phyloP scores from a whole-genome alignment of 2,888 invertebrate species.

The Lasioglossum marginatum region DNA sequence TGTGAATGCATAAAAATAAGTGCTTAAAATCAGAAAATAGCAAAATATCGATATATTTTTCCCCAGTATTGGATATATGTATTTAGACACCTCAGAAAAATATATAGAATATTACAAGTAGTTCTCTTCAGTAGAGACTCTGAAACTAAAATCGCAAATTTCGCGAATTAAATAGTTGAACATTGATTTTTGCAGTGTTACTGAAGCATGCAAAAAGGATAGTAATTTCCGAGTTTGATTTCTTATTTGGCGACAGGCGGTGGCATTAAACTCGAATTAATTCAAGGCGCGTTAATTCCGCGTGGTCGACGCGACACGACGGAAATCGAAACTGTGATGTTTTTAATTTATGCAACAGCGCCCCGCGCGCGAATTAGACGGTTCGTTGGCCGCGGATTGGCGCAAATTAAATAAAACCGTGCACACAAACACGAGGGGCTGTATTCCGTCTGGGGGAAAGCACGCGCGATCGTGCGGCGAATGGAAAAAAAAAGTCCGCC shows the following conservation, averaged over 20 bases:
- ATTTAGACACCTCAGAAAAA: background rate
- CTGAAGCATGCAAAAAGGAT: background rate
- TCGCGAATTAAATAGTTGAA: background rate
- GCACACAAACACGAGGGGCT: background rate
- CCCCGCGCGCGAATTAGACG: constrained; percentile 18
- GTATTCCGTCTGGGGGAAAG: constrained; percentile 4
- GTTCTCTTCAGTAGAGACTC: background rate
- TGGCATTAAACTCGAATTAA: background rate
- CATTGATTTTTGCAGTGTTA: background rate
- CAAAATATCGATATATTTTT: too few relatives aligned
- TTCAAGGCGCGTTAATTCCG: background rate
- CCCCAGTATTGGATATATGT: too few relatives aligned
- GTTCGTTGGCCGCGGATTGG: constrained; percentile 16
- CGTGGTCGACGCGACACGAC: background rate
- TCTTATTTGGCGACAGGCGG: background rate
- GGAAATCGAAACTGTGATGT: background rate
- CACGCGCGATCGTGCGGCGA: background rate
- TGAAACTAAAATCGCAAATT: background rate
- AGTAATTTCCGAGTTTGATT: background rate
- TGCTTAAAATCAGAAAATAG: too few relatives aligned
- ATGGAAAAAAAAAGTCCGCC: constrained; percentile 21
- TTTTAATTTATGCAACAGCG: constrained; percentile 12
- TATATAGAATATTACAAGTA: background rate
- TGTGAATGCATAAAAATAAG: background rate
- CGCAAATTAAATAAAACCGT: constrained; percentile 26